Conservation (phyloP, 2,888 invertebrate species). For the Harmothoe impar region DNA sequence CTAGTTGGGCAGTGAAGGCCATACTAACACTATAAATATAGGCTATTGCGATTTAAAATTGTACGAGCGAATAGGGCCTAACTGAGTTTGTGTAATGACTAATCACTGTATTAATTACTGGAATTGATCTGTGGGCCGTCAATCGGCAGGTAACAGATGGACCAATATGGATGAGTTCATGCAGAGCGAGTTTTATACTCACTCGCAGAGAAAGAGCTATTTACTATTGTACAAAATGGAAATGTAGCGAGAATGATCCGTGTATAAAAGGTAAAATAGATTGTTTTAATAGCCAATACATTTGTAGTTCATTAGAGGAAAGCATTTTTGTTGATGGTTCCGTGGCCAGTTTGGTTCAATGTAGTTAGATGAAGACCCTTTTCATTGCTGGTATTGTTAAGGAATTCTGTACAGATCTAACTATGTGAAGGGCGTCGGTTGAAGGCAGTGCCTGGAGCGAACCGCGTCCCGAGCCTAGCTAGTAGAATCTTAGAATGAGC, state of each 20-base stretch:
- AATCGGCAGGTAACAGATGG: not conserved
- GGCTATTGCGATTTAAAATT: not conserved
- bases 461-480: conserved; percentile 31
- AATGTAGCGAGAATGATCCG: conserved; percentile 1
- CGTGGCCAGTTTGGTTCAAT: not conserved
- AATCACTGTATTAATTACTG: not conserved
- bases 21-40: not conserved
- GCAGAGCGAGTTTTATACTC: conserved; percentile 7
- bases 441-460: conserved; percentile 46
- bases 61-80: not conserved
- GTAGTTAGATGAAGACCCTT: conserved; percentile 26
- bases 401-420: conserved; percentile 45
- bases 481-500: conserved; percentile 52
- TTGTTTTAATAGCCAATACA: conserved; percentile 18
- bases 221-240: conserved; percentile 18
- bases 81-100: conserved; percentile 20
- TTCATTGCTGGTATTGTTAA: conserved; percentile 36
- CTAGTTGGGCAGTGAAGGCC: not conserved
- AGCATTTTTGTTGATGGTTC: conserved; percentile 44
- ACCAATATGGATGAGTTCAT: conserved; percentile 1
- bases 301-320: conserved; percentile 4
- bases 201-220: not conserved
- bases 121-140: conserved; percentile 6
- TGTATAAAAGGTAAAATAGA: conserved; percentile 41
- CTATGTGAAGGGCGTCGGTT: conserved; percentile 24